Percentiles rank a stretch among this genome's conserved stretches.
Conservation (phyloP, 2,113 vertebrate species). For the Chauna torquata region DNA sequence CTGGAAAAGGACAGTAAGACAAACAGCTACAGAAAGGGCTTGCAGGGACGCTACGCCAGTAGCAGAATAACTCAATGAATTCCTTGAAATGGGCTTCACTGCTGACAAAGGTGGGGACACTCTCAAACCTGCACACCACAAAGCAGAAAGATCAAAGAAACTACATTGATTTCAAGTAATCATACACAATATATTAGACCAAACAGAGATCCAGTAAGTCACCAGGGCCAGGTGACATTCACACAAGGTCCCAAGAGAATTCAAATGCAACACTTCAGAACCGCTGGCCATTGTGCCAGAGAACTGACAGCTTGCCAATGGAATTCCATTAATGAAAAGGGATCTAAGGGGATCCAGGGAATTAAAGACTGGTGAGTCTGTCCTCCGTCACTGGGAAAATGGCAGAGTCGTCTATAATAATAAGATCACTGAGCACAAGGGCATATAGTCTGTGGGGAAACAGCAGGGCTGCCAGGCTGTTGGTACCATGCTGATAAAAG, state of each 20-base stretch:
- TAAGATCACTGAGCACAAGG: background rate
- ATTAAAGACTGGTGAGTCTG: background rate
- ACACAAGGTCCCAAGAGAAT: background rate
- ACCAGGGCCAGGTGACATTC: background rate
- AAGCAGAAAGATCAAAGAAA: background rate
- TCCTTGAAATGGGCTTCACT: background rate
- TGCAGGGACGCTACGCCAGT: background rate
- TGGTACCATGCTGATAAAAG: background rate
- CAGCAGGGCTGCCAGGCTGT: background rate
- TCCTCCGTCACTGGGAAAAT: background rate
- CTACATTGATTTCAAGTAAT: background rate
- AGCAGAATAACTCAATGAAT: background rate
- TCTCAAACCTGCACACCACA: background rate
- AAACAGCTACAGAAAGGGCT: background rate
- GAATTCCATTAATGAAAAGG: background rate
- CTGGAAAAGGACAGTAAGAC: background rate
- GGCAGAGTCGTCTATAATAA: background rate
- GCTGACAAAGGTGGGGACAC: background rate
- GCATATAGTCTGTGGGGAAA: background rate
- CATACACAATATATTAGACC: background rate
- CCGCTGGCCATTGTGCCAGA: background rate
- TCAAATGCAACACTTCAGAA: background rate
- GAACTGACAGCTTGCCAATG: background rate
- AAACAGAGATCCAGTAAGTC: background rate
- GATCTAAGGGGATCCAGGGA: background rate